Percentiles rank a stretch among this genome's conserved stretches.
Evolutionary conservation across 1,140 invertebrate genomes (phyloP).

Genomic region (Parapsyche elsis): DNA sequence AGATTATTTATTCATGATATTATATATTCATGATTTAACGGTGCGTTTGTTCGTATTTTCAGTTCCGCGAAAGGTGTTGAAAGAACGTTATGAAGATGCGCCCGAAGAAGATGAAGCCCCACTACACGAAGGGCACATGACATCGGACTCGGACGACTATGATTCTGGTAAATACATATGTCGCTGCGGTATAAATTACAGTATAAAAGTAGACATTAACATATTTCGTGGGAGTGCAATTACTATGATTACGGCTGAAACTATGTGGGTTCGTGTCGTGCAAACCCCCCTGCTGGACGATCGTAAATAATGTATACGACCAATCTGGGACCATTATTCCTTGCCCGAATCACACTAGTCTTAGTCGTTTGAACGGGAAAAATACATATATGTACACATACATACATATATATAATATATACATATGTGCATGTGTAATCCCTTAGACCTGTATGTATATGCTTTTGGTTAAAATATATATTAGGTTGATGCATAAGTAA

Average conservation of each 20-base stretch:
- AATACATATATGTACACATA: too few species aligned
- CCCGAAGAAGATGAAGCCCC: conserved; percentile 77
- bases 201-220: background rate
- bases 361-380: background rate
- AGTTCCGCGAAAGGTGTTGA: conserved; percentile 87
- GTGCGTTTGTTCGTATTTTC: conserved; percentile 57
- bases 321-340: conserved; percentile 37
- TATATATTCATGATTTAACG: too few species aligned
- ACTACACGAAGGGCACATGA: conserved; percentile 59
- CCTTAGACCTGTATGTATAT: too few species aligned
- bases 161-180: conserved; percentile 60
- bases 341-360: conserved; percentile 22
- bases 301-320: conserved; percentile 45
- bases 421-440: too few species aligned
- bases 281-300: background rate
- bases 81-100: conserved; percentile 79
- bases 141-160: conserved; percentile 65
- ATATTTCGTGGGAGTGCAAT: background rate
- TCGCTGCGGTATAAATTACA: background rate
- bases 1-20: background rate
- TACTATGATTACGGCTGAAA: conserved; percentile 24
- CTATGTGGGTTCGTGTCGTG: conserved; percentile 10
- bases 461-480: too few species aligned
- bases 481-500: too few species aligned
- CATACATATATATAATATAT: too few species aligned